These are phyloP conservation scores for Cheilosia vulpina DNA, from an alignment of 2,888 invertebrate genomes.

Conservation along the genomic window DNA sequence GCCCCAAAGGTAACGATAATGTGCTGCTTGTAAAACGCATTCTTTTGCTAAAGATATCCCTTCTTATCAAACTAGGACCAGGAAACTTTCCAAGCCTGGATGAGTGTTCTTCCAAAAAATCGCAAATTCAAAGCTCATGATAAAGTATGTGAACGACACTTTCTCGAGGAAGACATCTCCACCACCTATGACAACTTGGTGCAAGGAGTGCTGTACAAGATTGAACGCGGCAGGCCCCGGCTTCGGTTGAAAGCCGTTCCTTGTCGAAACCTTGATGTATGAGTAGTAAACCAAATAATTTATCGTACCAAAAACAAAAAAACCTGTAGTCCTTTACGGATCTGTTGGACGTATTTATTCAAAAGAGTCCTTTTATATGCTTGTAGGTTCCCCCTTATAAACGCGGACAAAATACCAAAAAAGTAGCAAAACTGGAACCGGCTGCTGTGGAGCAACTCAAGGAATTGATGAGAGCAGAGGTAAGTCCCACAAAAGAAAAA, in stretches of 20 bases:
- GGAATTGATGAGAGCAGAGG: not conserved
- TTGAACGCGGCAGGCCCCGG: conserved; percentile 78
- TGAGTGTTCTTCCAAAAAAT: conserved; percentile 76
- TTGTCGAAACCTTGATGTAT: conserved; percentile 74
- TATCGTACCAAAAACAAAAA: no score
- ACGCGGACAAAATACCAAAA: not conserved
- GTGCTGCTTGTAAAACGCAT: not conserved
- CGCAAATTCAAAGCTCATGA: conserved; percentile 77
- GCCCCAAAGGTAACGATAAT: conserved; percentile 77
- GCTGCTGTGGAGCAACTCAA: not conserved
- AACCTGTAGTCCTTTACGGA: no score
- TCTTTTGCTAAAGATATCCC: not conserved
- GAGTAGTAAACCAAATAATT: conserved; percentile 31
- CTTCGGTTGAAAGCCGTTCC: conserved; percentile 78
- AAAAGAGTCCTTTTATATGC: not conserved
- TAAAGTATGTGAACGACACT: conserved; percentile 79
- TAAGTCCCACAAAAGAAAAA: not conserved
- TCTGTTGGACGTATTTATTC: no score
- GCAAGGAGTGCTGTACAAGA: conserved; percentile 77
- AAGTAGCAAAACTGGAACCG: not conserved
- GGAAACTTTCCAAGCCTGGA: conserved; percentile 77
- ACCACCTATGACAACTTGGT: conserved; percentile 78
- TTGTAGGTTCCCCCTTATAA: not conserved
- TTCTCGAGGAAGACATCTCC: conserved; percentile 76
- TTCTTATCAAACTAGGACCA: conserved; percentile 69